Conservation (phyloP, 64 coral and sea anemone species). For the Montipora cactus region DNA sequence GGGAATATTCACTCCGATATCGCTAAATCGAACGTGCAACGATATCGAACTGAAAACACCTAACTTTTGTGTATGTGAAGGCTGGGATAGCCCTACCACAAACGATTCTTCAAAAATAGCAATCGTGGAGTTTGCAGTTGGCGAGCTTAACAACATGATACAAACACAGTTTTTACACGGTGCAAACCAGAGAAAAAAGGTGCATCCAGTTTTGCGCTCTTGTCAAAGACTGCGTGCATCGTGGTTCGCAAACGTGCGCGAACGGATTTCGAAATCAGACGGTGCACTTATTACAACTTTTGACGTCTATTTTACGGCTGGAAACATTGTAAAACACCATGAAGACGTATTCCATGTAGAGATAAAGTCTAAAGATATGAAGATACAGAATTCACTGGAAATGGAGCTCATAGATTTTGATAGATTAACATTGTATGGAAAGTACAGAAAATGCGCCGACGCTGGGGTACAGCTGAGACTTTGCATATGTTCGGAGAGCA, state of each 20-base stretch:
- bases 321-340: conserved; percentile 45
- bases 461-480: conserved; percentile 60
- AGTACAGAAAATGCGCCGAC: conserved; percentile 73
- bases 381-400: conserved; percentile 49
- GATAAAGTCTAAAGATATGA: conserved; percentile 36
- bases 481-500: conserved; percentile 65
- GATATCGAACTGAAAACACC: conserved; percentile 71
- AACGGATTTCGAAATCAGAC: conserved; percentile 45
- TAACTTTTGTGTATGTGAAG: conserved; percentile 85
- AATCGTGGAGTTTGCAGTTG: conserved; percentile 83
- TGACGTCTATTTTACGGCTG: conserved; percentile 54
- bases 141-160: conserved; percentile 78
- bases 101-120: conserved; percentile 69
- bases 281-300: conserved; percentile 73
- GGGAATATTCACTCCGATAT: conserved; percentile 74
- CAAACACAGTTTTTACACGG: conserved; percentile 20
- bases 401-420: conserved; percentile 76
- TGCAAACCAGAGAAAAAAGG: background rate
- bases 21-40: conserved; percentile 65
- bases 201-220: conserved; percentile 1
- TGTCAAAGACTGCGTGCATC: conserved; percentile 58
- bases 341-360: conserved; percentile 85
- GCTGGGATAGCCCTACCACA: conserved; percentile 70
- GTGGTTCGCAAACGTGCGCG: conserved; percentile 79
- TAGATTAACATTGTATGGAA: conserved; percentile 76